Conservation (phyloP, 2,888 invertebrate genomes). For the Mimumesa dahlbomi region DNA sequence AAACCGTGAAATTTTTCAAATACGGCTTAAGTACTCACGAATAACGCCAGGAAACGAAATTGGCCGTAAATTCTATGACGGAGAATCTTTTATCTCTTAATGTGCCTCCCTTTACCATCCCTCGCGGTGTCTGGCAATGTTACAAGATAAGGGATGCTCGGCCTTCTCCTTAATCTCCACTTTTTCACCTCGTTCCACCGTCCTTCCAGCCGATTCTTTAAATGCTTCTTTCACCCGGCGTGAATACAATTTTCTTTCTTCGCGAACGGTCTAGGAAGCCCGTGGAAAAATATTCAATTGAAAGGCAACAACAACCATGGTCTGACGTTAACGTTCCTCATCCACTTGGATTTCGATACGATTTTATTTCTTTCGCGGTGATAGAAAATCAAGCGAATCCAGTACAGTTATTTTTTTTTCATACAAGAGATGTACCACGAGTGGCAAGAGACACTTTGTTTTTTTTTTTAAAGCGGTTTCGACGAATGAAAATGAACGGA, state of each 20-base stretch:
- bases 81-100: constrained; percentile 64
- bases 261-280: background rate
- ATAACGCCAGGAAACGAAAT: constrained; percentile 44
- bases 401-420: too few relatives aligned
- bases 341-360: too few relatives aligned
- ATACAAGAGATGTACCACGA: too few relatives aligned
- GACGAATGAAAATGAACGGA: too few relatives aligned
- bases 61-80: constrained; percentile 58
- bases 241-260: constrained; percentile 11
- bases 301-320: background rate
- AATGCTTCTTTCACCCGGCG: constrained; percentile 3
- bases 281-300: background rate
- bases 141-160: constrained; percentile 54
- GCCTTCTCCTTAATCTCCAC: constrained; percentile 50
- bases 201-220: constrained; percentile 21
- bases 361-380: too few relatives aligned
- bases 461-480: too few relatives aligned
- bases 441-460: too few relatives aligned
- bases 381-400: too few relatives aligned
- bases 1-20: constrained; percentile 7
- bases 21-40: constrained; percentile 28
- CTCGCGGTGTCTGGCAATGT: constrained; percentile 20
- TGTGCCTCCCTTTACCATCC: constrained; percentile 35
- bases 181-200: constrained; percentile 42
- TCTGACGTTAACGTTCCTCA: background rate